phyloP scores from a whole-genome alignment of 2,113 vertebrate genomes.

The Acrocephalus kingi region DNA sequence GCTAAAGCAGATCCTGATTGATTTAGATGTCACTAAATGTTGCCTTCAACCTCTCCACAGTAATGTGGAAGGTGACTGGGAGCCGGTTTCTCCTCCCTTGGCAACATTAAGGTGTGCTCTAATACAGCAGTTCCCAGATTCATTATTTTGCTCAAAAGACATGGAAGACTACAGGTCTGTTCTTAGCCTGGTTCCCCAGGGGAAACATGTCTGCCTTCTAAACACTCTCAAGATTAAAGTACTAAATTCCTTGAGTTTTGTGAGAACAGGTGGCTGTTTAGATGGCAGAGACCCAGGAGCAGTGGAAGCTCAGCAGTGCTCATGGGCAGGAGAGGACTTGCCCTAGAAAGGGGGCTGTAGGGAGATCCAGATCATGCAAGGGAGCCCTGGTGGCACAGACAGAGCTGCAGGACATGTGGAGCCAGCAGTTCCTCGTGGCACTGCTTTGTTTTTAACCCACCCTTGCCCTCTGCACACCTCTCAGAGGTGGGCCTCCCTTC shows the following conservation, averaged over 20 bases:
- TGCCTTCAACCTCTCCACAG: background rate
- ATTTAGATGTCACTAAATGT: background rate
- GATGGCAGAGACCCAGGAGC: background rate
- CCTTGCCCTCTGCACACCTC: background rate
- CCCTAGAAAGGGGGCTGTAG: background rate
- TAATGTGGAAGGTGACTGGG: background rate
- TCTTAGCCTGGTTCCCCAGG: background rate
- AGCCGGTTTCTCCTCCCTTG: background rate
- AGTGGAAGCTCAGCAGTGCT: background rate
- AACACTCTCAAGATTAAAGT: background rate
- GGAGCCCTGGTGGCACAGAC: background rate
- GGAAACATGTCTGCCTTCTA: background rate
- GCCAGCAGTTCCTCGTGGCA: background rate
- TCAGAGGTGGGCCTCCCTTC: background rate
- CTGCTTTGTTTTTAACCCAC: background rate
- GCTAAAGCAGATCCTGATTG: background rate
- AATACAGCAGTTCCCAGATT: background rate
- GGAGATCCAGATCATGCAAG: fast-evolving
- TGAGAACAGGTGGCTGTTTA: background rate
- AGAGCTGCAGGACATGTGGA: background rate
- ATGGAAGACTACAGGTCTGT: background rate
- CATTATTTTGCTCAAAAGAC: background rate
- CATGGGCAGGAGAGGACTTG: background rate
- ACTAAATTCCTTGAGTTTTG: background rate
- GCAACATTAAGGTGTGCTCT: background rate